Conservation (phyloP, 2,888 invertebrate species). For the Notodonta ziczac region DNA sequence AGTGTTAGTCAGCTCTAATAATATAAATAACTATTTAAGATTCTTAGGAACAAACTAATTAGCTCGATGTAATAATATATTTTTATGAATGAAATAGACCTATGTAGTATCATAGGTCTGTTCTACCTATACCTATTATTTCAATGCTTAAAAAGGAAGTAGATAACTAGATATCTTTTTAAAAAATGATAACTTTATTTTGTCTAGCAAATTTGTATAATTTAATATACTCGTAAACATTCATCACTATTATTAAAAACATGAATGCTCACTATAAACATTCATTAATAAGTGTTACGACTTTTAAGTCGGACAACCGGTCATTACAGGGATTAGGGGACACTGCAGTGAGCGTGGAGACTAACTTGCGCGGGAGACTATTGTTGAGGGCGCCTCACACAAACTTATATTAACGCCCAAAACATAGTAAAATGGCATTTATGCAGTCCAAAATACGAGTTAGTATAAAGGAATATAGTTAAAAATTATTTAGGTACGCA, state of each 20-base stretch:
- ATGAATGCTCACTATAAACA: constrained; percentile 45
- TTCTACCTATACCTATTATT: too few species aligned
- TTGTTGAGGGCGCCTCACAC: neutral
- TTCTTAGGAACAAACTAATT: too few species aligned
- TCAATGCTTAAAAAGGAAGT: too few species aligned
- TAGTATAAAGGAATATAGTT: neutral
- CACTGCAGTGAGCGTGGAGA: constrained; percentile 21
- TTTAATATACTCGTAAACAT: neutral
- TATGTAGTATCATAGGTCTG: too few species aligned
- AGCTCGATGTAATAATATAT: too few species aligned
- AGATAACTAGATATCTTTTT: too few species aligned
- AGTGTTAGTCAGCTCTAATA: too few species aligned
- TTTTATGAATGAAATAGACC: too few species aligned
- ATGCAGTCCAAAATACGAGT: neutral
- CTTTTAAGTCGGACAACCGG: constrained; percentile 57
- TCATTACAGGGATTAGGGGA: constrained; percentile 65
- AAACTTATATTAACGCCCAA: neutral
- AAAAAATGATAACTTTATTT: neutral
- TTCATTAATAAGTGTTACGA: constrained; percentile 57
- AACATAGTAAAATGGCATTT: neutral
- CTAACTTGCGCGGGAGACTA: constrained; percentile 5
- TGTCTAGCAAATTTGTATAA: neutral
- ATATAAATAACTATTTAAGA: too few species aligned
- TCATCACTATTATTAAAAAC: neutral
- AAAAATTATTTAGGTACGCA: neutral